Base-by-base conservation (phyloP, 37 sponge, comb jelly and placozoan species). In the Mnemiopsis leidyi region DNA sequence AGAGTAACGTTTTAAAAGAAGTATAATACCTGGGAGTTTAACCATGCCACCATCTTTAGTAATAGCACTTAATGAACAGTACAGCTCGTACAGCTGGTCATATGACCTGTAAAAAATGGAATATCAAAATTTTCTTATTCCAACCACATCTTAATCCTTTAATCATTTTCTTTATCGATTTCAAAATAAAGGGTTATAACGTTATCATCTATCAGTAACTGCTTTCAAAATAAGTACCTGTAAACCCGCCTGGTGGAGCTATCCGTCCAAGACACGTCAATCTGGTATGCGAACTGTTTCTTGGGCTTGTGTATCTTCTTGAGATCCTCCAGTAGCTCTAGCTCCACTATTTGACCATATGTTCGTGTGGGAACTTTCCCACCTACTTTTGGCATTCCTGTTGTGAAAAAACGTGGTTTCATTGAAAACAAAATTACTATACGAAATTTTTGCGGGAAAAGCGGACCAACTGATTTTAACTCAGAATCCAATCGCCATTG, bases 271-370 rank as follows among this genome's bases (percentile, higher is more conserved):
- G 29, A 28, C 0, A 85, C 90, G 23, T 85, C 90, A 23, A 85
- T 85, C 61, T 85, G 90, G 25, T 85, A 85, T 5, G 61, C 40
- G 39, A 38, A 85, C 7, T 85, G 48, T 28, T 85, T 85, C 90
- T 39, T 85, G 3, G 90, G 90, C 48, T 85, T 85, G 40, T 85
- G 61, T 25, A 85, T 5, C 48, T 39, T 85, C 48, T 85, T 85
- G 25, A 85, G n/a, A 39, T 85, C 35, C 3, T 33, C 90, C 3
- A 40, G 1, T 61, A 85, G 39, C 21, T 85, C 61, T 5, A 85
- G 3, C 26, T 85, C 90, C 9, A 40, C 0, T 39, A 85, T 26
- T 3, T 39, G 24, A 0, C 90, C 90, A 26, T 40, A 85, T 20
- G 61, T n/a, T 39, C 90, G 90, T 16, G 61, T 25, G 25, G 90